Percentiles rank a stretch among this genome's conserved stretches.
These are phyloP conservation scores for Megalops atlanticus DNA, from an alignment of 2,113 vertebrate species.

Conservation along the genomic window DNA sequence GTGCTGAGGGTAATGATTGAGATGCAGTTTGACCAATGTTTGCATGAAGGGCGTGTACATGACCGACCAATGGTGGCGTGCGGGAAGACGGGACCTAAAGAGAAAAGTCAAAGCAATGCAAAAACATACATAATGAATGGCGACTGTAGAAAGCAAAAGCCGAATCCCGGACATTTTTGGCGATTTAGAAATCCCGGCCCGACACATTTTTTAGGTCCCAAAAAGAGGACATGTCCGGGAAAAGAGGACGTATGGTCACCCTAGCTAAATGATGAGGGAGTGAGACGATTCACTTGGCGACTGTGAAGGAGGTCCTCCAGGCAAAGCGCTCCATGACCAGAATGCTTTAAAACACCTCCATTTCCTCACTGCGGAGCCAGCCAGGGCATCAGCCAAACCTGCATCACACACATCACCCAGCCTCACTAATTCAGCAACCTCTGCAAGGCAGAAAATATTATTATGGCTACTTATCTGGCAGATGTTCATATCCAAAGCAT, in stretches of 20 bases:
- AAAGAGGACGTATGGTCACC: too few relatives aligned
- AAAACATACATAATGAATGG: background rate
- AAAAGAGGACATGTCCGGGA: too few relatives aligned
- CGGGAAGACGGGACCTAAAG: constrained; percentile 17
- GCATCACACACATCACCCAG: background rate
- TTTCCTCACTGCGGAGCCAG: background rate
- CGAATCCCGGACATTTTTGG: too few relatives aligned
- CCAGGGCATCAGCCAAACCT: background rate
- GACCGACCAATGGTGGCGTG: constrained; percentile 14
- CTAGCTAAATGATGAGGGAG: background rate
- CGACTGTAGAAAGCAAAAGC: too few relatives aligned
- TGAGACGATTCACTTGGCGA: background rate
- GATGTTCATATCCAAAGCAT: background rate
- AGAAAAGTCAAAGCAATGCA: background rate
- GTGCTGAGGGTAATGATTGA: constrained; percentile 13
- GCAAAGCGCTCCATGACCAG: background rate
- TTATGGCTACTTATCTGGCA: background rate
- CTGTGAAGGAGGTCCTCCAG: background rate
- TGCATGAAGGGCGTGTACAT: constrained; percentile 4
- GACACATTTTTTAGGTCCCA: too few relatives aligned
- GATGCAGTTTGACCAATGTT: constrained; percentile 4
- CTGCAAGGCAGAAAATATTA: background rate
- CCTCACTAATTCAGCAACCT: background rate
- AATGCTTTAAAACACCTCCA: background rate
- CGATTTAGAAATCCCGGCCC: too few relatives aligned